Evolutionary conservation across 2,797 vertebrate genomes (phyloP).

Genomic region (Bryconaethiops microstoma): DNA sequence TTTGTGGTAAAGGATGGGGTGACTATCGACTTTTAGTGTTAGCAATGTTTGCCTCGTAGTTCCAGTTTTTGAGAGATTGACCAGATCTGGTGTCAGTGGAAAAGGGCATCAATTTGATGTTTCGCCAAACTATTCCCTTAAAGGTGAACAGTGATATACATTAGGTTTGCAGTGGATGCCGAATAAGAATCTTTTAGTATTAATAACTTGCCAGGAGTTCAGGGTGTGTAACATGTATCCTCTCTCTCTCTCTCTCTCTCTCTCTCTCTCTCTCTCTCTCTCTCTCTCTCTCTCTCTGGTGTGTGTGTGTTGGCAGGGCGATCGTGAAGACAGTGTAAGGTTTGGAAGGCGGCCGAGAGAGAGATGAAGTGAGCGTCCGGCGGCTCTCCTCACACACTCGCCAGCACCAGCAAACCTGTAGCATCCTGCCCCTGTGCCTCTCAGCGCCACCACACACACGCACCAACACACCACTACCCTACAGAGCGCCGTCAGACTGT

Average conservation of each 20-base stretch:
- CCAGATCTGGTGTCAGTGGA: no score
- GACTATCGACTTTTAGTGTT: no score
- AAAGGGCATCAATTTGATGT: no score
- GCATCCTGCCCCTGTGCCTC: constrained; percentile 49
- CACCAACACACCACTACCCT: constrained; percentile 30
- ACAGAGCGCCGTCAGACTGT: constrained; percentile 50
- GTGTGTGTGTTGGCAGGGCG: constrained; percentile 24
- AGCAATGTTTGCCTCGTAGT: no score
- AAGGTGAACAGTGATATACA: not conserved
- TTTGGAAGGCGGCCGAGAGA: constrained; percentile 65
- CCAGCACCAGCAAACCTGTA: constrained; percentile 53
- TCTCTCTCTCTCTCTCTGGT: not conserved
- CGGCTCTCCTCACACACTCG: constrained; percentile 10
- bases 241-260: not conserved
- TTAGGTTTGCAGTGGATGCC: not conserved
- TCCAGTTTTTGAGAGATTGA: no score
- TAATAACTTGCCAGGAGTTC: not conserved
- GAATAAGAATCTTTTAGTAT: not conserved
- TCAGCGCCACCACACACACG: constrained; percentile 28
- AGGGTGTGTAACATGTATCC: not conserved
- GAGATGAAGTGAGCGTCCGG: constrained; percentile 48
- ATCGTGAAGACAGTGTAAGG: constrained; percentile 46
- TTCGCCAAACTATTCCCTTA: no score
- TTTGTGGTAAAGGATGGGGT: no score
- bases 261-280: not conserved